Base-by-base conservation (phyloP, 2,797 vertebrate species). In the Tapera naevia region DNA sequence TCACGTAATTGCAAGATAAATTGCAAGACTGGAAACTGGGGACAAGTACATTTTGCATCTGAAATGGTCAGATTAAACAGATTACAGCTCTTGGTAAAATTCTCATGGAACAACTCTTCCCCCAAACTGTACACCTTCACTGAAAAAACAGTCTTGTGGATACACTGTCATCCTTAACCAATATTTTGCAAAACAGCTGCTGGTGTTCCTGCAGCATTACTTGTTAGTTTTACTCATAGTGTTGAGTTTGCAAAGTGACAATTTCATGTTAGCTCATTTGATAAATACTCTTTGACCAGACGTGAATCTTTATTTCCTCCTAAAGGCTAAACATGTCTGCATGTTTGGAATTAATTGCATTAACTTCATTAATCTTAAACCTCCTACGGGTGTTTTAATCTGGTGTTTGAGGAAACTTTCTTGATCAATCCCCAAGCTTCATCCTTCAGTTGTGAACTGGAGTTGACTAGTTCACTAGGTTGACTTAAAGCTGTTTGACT, bases 391-490 rank as follows among this genome's bases (percentile, higher is more conserved):
- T 94, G 67, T 95, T 88, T 91, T 91, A 86, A 90, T 92, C 58
- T 92, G 78, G 72, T 95, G 67, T 92, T 93, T 72, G 70, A 94
- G 88, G 81, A 82, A 78, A 92, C 87, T 86, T 93, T 70, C 69
- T 94, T 89, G 73, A 75, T 93, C 84, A 86, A 48, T 48, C 73
- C 56, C 80, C 70, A 51, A 79, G 79, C 89, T 93, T 91, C 78
- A 96, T 85, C 72, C 78, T 64, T 16, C 71, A 90, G 71, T 61
- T 96, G 69, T 90, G 94, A 98, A 97, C 94, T 98, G 86, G 94
- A 98, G 97, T 89, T 94, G 96, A 97, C 87, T 94, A 89, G 82
- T 91, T 93, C 97, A 97, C 97, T 95, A 95, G 95, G 82, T 37
- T 93, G 81, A 96, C 95, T 97, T 95, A 91, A 97, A 97, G 88